Percentiles rank a stretch among this genome's conserved stretches.
Conservation (phyloP, 1,140 invertebrate genomes). For the Samia ricini region DNA sequence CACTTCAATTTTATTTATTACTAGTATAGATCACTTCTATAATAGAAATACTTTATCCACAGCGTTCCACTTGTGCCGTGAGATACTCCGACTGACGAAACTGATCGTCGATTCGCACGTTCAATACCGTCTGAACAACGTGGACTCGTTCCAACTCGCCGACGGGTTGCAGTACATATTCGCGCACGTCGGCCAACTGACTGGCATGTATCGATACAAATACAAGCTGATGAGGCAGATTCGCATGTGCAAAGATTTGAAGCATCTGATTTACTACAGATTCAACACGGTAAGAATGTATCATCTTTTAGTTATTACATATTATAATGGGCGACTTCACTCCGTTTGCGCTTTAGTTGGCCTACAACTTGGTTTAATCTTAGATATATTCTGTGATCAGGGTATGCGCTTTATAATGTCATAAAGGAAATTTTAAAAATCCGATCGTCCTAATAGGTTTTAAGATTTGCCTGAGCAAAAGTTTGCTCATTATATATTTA, state of each 20-base stretch:
- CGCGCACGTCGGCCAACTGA: slow-evolving; percentile 99
- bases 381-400: no score
- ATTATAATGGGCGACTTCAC: no score
- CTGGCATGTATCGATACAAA: slow-evolving; percentile 99
- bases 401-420: no score
- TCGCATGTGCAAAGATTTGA: slow-evolving; percentile 99
- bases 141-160: slow-evolving; percentile 98
- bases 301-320: no score
- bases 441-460: no score
- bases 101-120: slow-evolving; percentile 99
- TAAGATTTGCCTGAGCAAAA: no score
- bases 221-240: slow-evolving; percentile 99
- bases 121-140: slow-evolving; percentile 99
- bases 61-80: slow-evolving; percentile 99
- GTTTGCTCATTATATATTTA: no score
- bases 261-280: slow-evolving; percentile 99
- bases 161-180: slow-evolving; percentile 99
- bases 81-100: slow-evolving; percentile 98
- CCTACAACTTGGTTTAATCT: no score
- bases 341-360: no score
- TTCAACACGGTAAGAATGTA: slow-evolving; percentile 94
- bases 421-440: no score
- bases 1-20: no score
- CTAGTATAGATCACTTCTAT: neutral
- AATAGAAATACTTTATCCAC: slow-evolving; percentile 27